These are phyloP conservation scores for Chaenodraco wilsoni DNA, from an alignment of 2,797 vertebrate species.

Conservation along the genomic window DNA sequence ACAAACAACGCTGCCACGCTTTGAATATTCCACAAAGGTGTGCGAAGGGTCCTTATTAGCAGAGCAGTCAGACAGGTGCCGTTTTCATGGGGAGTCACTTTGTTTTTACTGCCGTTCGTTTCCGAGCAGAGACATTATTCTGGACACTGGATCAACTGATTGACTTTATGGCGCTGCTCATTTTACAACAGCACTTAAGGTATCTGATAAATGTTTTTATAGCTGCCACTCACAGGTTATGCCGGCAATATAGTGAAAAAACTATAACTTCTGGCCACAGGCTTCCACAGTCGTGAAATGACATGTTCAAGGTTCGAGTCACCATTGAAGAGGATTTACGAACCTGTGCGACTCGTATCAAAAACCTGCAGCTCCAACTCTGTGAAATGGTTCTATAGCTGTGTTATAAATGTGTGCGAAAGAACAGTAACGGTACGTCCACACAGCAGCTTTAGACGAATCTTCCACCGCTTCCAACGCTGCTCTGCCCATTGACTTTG, in stretches of 20 bases:
- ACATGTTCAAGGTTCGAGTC: conserved; percentile 15
- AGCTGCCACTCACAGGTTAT: conserved; percentile 61
- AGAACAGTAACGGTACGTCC: conserved; percentile 7
- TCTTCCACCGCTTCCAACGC: too few species aligned
- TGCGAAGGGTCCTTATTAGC: conserved; percentile 61
- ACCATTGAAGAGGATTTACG: conserved; percentile 4
- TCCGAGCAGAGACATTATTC: conserved; percentile 34
- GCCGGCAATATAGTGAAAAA: conserved; percentile 46
- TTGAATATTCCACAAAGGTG: conserved; percentile 76
- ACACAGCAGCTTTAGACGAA: too few species aligned
- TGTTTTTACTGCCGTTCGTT: conserved; percentile 51
- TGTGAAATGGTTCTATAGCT: conserved; percentile 2
- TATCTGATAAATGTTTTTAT: conserved; percentile 66
- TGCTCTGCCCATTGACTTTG: too few species aligned
- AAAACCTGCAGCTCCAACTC: not conserved
- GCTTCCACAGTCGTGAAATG: not conserved
- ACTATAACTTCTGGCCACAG: conserved; percentile 22
- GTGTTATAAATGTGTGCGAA: conserved; percentile 29
- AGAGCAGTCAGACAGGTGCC: conserved; percentile 56
- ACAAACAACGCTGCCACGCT: conserved; percentile 75
- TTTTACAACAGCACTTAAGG: conserved; percentile 55
- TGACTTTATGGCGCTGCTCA: conserved; percentile 41
- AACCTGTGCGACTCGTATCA: conserved; percentile 1
- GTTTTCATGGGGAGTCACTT: conserved; percentile 51
- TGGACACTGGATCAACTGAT: conserved; percentile 51